Evolutionary conservation across 2,113 vertebrate species (phyloP), one percentile per base, ranked within the genome.

Genomic region (Coregonus clupeaformis): DNA sequence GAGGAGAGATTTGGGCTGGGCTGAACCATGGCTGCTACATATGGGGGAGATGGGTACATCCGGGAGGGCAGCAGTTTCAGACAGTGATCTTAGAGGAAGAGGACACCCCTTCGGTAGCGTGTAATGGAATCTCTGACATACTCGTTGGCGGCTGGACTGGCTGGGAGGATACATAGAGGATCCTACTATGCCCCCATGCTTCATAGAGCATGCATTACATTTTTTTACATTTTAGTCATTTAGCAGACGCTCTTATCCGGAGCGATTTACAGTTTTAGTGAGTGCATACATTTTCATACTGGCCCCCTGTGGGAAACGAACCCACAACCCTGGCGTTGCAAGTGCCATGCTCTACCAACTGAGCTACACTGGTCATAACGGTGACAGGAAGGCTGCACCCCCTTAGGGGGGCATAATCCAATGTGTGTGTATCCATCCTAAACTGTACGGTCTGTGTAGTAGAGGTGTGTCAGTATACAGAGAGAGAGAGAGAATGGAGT

Each of bases 391-490:
- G 4, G 30, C 30, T 5, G 30, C 30, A 27, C 30, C 30, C 5
- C 36, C 75, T 80, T 78, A 72, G 76, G 80, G 64, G 79, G 84
- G 73, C 69, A 69, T 80, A 82, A 74, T 77, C 72, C 59, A 6
- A 68, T 47, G 14, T 72, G 65, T 77, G 69, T 79, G 72, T 71
- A 45, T 25, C 78, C 84, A 79, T 9, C 7, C 63, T 84, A 65
- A 80, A 75, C 73, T 22, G 57, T 20, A 59, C 6, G 1, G 57
- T 59, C n/a, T 20, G 57, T 59, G 52, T 55, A 20, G 57, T 59
- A 79, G 45, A 13, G 75, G 80, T 76, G 36, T 86, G 52, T 78
- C 52, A 65, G 64, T 82, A 72, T 36, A 4, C n/a, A n/a, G 52
- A 30, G 77, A 60, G 22, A 74, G 79, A 36, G 32, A 36, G 32